phyloP scores from a whole-genome alignment of 2,797 vertebrate genomes.

The Gymnodraco acuticeps region DNA sequence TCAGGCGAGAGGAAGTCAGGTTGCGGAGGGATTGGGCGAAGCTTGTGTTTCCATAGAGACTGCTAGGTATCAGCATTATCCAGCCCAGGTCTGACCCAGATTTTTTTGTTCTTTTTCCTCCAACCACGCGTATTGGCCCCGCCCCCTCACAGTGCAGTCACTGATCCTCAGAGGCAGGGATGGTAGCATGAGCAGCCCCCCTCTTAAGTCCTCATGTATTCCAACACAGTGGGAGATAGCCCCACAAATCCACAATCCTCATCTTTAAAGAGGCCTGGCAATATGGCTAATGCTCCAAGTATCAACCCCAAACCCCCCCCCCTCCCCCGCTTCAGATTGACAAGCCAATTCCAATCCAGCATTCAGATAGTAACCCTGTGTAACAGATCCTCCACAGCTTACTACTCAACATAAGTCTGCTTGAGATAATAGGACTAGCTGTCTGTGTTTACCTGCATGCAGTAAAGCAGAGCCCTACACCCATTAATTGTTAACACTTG shows the following conservation, averaged over 20 bases:
- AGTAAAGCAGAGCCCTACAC: conserved; percentile 6
- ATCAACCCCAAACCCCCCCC: conserved; percentile 42
- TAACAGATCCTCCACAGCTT: conserved; percentile 17
- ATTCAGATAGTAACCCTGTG: conserved; percentile 38
- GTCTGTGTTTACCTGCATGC: conserved; percentile 54
- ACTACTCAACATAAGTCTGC: conserved; percentile 40
- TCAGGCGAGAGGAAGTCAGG: conserved; percentile 76
- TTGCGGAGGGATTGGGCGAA: conserved; percentile 61
- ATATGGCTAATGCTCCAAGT: conserved; percentile 71
- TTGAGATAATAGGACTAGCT: conserved; percentile 67
- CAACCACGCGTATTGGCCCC: too few relatives aligned
- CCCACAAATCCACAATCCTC: conserved; percentile 60
- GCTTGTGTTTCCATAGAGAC: conserved; percentile 82
- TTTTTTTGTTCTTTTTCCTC: conserved; percentile 46
- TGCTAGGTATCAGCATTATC: conserved; percentile 77
- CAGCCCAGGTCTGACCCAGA: conserved; percentile 83
- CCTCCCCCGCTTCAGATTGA: conserved; percentile 31
- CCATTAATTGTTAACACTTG: conserved; percentile 3
- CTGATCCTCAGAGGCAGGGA: conserved; percentile 39
- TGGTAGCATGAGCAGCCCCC: conserved; percentile 32
- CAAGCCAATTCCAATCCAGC: conserved; percentile 55
- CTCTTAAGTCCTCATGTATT: conserved; percentile 38
- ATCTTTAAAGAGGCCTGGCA: conserved; percentile 58
- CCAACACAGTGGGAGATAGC: conserved; percentile 64
- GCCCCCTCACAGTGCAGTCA: conserved; percentile 22